Conservation (phyloP, 1,140 invertebrate species). For the Drosophila prosaltans region DNA sequence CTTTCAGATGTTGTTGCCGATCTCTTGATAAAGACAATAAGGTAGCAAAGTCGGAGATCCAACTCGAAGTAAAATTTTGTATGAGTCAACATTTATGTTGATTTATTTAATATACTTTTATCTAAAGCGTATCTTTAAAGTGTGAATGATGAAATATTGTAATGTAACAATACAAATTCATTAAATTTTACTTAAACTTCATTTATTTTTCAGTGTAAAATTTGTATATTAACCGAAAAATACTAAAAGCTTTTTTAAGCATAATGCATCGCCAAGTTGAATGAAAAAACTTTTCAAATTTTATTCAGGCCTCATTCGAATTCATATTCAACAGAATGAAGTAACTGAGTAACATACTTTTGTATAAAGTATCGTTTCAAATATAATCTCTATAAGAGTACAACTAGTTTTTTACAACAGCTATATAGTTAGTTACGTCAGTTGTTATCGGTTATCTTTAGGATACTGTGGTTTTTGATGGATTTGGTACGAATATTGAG, state of each 20-base stretch:
- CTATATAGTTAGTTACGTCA: not conserved
- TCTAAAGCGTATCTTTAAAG: not conserved
- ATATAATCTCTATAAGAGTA: not conserved
- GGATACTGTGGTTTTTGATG: not conserved
- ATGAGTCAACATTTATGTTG: slow-evolving; percentile 3
- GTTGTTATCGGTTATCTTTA: not conserved
- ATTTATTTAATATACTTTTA: not conserved
- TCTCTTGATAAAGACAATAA: slow-evolving; percentile 4
- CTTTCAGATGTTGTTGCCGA: not conserved
- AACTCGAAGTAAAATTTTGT: not conserved
- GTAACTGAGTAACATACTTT: not conserved
- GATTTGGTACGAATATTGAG: not conserved
- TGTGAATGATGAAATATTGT: not conserved
- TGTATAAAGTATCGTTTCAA: not conserved
- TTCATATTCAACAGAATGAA: too few species aligned
- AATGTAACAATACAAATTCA: not conserved
- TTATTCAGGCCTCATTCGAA: not conserved
- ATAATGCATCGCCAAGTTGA: too few species aligned
- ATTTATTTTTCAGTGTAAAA: not conserved
- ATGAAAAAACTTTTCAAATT: too few species aligned
- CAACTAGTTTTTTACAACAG: not conserved
- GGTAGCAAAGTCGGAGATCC: not conserved
- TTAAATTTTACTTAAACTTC: not conserved
- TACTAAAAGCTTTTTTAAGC: too few species aligned
- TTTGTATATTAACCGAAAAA: not conserved